These are phyloP conservation scores for Colossoma macropomum DNA, from an alignment of 2,113 vertebrate species.

Conservation along the genomic window DNA sequence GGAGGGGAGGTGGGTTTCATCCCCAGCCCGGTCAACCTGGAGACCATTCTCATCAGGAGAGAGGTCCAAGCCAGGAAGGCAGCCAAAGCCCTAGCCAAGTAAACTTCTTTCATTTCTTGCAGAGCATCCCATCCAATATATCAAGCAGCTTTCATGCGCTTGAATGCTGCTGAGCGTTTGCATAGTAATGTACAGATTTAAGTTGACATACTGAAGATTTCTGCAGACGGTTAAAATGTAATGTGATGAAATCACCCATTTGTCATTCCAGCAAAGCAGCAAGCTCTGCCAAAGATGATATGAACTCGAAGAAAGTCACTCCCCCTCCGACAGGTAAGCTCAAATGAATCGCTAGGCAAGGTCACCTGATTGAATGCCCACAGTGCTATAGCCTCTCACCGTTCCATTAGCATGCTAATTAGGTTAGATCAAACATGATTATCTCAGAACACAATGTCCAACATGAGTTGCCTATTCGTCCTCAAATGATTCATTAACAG, in stretches of 20 bases:
- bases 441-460: not conserved
- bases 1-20: constrained; percentile 98
- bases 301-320: constrained; percentile 85
- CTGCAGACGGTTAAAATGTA: not conserved
- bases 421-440: constrained; percentile 18
- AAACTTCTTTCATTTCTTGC: constrained; percentile 50
- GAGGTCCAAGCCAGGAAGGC: constrained; percentile 97
- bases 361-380: not conserved
- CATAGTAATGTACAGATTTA: not conserved
- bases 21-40: constrained; percentile 97
- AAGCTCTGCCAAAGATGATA: constrained; percentile 66
- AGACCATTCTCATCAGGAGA: constrained; percentile 95
- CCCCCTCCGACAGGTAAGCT: constrained; percentile 93
- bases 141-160: not conserved
- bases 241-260: constrained; percentile 1
- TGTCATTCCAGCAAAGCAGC: constrained; percentile 74
- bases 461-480: not conserved
- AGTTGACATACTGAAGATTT: not conserved
- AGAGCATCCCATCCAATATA: not conserved
- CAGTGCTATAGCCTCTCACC: not conserved
- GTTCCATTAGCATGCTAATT: not conserved
- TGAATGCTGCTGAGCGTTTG: not conserved
- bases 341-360: not conserved
- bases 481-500: constrained; percentile 6
- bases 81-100: constrained; percentile 97